A percentile compares a stretch with the other conserved stretches of the same genome.
Conservation (phyloP, 2,888 invertebrate species). For the Campoplex capitator region DNA sequence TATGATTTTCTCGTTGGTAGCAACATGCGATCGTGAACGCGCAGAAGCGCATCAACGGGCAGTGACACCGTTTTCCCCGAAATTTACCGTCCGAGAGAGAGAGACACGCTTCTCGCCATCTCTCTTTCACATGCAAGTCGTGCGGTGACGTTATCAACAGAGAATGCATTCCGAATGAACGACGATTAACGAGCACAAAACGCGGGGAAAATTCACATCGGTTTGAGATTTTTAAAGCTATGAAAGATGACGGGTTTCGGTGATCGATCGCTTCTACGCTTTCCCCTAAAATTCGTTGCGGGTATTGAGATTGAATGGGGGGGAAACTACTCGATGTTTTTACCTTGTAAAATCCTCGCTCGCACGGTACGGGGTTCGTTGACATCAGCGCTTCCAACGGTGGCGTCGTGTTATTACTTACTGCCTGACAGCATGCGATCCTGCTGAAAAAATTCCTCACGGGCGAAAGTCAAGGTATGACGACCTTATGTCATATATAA, state of each 20-base stretch:
- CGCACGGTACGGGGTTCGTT: constrained; percentile 65
- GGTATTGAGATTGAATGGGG: constrained; percentile 44
- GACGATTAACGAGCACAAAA: background rate
- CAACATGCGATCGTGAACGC: constrained; percentile 23
- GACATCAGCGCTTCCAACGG: constrained; percentile 78
- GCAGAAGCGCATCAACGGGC: constrained; percentile 72
- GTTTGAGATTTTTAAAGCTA: background rate
- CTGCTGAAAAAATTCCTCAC: constrained; percentile 85
- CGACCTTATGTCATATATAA: constrained; percentile 78
- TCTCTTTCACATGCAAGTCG: background rate
- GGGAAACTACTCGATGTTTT: constrained; percentile 45
- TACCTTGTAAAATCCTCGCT: constrained; percentile 34
- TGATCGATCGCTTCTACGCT: constrained; percentile 70
- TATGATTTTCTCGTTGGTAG: constrained; percentile 61
- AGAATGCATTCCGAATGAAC: constrained; percentile 16
- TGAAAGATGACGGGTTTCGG: constrained; percentile 13
- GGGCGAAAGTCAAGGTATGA: constrained; percentile 84
- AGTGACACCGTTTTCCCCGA: constrained; percentile 84
- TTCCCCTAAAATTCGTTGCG: constrained; percentile 82
- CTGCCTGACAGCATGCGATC: constrained; percentile 80
- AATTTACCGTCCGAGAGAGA: constrained; percentile 71
- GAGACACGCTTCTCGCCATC: constrained; percentile 10
- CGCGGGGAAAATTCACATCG: background rate
- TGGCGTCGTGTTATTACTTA: constrained; percentile 77
- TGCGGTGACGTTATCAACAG: constrained; percentile 25